Conservation (phyloP, 2,888 invertebrate species). For the Alviniconcha strummeri region DNA sequence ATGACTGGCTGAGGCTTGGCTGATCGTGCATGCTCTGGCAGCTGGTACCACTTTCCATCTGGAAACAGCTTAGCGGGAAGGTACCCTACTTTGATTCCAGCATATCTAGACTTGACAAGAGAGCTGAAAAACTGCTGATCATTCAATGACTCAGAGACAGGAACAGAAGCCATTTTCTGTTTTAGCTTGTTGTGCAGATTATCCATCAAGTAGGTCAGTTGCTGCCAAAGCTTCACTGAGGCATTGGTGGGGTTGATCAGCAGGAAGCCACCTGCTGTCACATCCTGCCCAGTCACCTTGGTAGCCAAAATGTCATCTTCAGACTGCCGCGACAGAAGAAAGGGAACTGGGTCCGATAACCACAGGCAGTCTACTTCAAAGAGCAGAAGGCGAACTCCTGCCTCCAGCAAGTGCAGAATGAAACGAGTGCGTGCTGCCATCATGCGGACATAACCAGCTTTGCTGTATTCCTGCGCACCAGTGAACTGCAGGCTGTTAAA, state of each 20-base stretch:
- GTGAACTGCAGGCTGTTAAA: conserved; percentile 9
- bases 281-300: conserved; percentile 38
- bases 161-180: conserved; percentile 39
- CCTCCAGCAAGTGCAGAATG: conserved; percentile 35
- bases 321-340: conserved; percentile 36
- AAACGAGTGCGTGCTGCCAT: conserved; percentile 54
- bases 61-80: conserved; percentile 48
- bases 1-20: conserved; percentile 45
- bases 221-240: conserved; percentile 48
- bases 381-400: conserved; percentile 49
- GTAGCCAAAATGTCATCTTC: conserved; percentile 51
- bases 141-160: conserved; percentile 46
- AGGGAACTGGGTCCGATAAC: conserved; percentile 51
- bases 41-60: conserved; percentile 58
- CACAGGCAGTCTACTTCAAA: conserved; percentile 62
- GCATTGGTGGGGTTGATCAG: conserved; percentile 47
- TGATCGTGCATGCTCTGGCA: conserved; percentile 22
- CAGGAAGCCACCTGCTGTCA: conserved; percentile 54
- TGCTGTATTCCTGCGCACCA: conserved; percentile 54
- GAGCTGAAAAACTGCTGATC: conserved; percentile 53
- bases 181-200: conserved; percentile 36
- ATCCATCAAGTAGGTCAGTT: conserved; percentile 47
- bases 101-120: conserved; percentile 45
- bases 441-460: conserved; percentile 55
- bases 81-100: conserved; percentile 42